phyloP scores from a whole-genome alignment of 2,888 invertebrate species.

The Protonemura montana region DNA sequence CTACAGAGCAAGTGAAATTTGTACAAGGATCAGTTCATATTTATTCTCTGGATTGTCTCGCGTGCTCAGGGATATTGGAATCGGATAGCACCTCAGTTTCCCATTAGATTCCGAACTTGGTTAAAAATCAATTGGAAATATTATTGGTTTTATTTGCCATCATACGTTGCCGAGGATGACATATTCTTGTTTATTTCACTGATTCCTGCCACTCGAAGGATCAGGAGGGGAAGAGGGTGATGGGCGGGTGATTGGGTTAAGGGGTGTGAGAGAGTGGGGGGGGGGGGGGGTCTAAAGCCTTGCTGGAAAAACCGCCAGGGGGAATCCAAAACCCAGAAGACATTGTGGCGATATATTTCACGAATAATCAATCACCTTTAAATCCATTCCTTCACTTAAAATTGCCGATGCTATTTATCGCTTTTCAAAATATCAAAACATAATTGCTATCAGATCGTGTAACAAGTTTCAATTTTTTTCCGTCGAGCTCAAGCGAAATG shows the following conservation, averaged over 20 bases:
- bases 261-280: background rate
- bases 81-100: background rate
- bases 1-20: background rate
- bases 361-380: background rate
- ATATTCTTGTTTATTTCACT: background rate
- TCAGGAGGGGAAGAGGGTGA: background rate
- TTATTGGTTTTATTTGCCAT: constrained; percentile 7
- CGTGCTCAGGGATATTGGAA: background rate
- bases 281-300: background rate
- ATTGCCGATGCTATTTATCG: background rate
- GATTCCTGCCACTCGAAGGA: background rate
- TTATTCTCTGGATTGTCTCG: constrained; percentile 49
- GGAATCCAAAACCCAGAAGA: background rate
- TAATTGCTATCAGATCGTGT: too few relatives aligned
- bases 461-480: too few relatives aligned
- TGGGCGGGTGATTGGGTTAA: background rate
- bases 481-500: too few relatives aligned
- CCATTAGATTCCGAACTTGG: background rate
- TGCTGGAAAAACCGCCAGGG: too few relatives aligned
- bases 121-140: background rate
- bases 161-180: background rate
- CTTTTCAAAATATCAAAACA: background rate
- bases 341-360: background rate
- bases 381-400: background rate
- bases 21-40: constrained; percentile 45